Conservation (phyloP, 2,888 invertebrate genomes). For the Cybosia mesomella region DNA sequence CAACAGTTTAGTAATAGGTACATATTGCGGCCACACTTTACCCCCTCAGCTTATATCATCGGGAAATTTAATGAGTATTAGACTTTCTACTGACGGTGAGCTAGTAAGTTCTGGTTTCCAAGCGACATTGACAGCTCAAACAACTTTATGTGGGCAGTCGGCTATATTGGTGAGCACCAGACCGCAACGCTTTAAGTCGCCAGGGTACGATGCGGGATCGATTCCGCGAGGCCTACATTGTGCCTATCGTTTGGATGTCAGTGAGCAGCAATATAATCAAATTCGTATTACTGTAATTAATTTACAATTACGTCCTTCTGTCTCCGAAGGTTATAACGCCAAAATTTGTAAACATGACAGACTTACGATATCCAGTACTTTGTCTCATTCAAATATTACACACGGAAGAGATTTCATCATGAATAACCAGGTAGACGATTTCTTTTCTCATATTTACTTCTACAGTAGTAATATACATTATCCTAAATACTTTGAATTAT, state of each 20-base stretch:
- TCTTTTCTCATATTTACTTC: conserved; percentile 56
- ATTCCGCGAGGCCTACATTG: conserved; percentile 75
- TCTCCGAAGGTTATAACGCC: conserved; percentile 36
- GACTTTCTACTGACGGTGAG: conserved; percentile 89
- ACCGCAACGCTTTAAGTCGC: conserved; percentile 66
- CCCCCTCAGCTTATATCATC: conserved; percentile 88
- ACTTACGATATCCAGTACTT: conserved; percentile 63
- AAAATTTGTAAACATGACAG: conserved; percentile 71
- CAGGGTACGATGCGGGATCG: conserved; percentile 65
- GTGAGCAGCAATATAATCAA: conserved; percentile 38
- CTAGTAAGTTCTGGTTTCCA: conserved; percentile 88
- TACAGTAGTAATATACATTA: conserved; percentile 40
- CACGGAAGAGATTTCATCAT: conserved; percentile 67
- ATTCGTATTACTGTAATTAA: conserved; percentile 64
- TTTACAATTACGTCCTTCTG: conserved; percentile 65
- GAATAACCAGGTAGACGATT: conserved; percentile 52
- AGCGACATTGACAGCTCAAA: conserved; percentile 82
- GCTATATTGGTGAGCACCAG: conserved; percentile 50
- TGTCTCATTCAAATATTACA: conserved; percentile 55
- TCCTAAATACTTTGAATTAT: conserved; percentile 59
- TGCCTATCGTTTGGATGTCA: conserved; percentile 61
- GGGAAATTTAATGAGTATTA: conserved; percentile 88
- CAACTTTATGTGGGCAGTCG: conserved; percentile 72
- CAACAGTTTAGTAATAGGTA: conserved; percentile 88
- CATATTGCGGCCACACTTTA: conserved; percentile 89